Evolutionary conservation across 1,140 invertebrate species (phyloP).

Genomic region (Belonocnema kinseyi): DNA sequence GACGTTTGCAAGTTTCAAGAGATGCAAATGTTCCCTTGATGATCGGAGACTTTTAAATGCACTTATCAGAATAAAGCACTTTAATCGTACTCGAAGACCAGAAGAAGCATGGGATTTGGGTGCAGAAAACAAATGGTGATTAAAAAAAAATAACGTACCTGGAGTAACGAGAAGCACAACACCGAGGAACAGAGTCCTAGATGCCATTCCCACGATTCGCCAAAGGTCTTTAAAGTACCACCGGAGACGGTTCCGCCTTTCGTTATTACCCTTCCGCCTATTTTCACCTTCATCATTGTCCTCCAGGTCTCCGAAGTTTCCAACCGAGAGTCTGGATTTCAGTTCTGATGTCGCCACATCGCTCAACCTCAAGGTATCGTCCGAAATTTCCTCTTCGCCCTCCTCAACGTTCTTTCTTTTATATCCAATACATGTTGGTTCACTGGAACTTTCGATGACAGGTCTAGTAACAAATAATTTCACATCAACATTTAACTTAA

Average conservation of each 20-base stretch:
- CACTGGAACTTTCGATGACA: constrained; percentile 59
- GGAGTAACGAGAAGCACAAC: constrained; percentile 72
- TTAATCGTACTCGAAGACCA: no score
- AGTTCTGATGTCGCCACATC: constrained; percentile 37
- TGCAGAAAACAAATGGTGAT: not conserved
- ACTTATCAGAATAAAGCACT: not conserved
- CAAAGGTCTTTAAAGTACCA: constrained; percentile 66
- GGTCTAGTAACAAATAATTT: constrained; percentile 42
- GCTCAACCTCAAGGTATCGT: constrained; percentile 52
- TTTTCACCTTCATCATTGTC: constrained; percentile 45
- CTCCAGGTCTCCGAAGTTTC: constrained; percentile 47
- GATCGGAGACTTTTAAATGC: constrained; percentile 46
- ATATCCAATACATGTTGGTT: constrained; percentile 67
- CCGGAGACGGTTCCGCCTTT: constrained; percentile 63
- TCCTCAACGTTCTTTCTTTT: constrained; percentile 53
- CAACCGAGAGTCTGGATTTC: constrained; percentile 29
- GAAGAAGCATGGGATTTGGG: no score
- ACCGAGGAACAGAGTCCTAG: constrained; percentile 68
- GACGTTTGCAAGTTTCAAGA: constrained; percentile 31
- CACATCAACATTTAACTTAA: not conserved
- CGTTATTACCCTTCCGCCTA: constrained; percentile 50
- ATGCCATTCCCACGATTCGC: constrained; percentile 67
- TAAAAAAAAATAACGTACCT: constrained; percentile 52
- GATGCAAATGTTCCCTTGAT: constrained; percentile 50
- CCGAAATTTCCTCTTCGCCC: constrained; percentile 51